Evolutionary conservation across 1,140 invertebrate species (phyloP), one percentile per base, ranked within the genome.

Genomic region (Brachionus asplanchnoidis): DNA sequence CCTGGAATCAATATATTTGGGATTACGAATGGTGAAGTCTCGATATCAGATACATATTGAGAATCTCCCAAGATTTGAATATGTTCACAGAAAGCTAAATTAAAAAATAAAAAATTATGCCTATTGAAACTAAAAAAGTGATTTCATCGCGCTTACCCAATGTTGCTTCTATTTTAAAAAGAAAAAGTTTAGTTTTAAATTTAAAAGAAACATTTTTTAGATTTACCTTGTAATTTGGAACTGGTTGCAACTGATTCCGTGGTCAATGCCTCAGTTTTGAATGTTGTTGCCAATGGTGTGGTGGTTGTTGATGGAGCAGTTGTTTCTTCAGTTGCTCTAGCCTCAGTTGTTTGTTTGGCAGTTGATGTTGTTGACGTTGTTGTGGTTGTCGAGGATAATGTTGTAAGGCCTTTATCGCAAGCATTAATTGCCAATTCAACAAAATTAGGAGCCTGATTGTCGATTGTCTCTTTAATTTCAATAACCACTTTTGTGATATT

Each of bases 291-390:
- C 28, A 32, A 32, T 2, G 28, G 28, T 32, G 28, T 32, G 28
- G 28, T 32, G 2, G 28, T 32, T 32, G 28, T 32, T 2, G 28
- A 32, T 32, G 28, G 42, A 26, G n/a, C 12, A 46, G 40, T 78
- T 42, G 75, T 78, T 78, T 23, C 12, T 26, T 9, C 4, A 11
- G 28, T 40, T 17, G 46, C 32, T 53, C 3, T 53, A 0, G 12
- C 8, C 2, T 20, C 50, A 46, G 42, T 80, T 28, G 26, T 65
- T 36, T 1, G 26, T n/a, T 32, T 50, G 11, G 77, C 3, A 14
- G 77, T 80, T 56, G 77, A 26, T 7, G 44, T 26, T 53, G n/a
- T n/a, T n/a, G n/a, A n/a, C n/a, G n/a, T n/a, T n/a, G 77, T 80
- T 32, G 3, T 26, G 46, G 26, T 17, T 26, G 44, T 32, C 1